Percentiles rank a stretch among this genome's conserved stretches.
phyloP scores from a whole-genome alignment of 1,140 invertebrate genomes.

The Drosophila tropicalis region DNA sequence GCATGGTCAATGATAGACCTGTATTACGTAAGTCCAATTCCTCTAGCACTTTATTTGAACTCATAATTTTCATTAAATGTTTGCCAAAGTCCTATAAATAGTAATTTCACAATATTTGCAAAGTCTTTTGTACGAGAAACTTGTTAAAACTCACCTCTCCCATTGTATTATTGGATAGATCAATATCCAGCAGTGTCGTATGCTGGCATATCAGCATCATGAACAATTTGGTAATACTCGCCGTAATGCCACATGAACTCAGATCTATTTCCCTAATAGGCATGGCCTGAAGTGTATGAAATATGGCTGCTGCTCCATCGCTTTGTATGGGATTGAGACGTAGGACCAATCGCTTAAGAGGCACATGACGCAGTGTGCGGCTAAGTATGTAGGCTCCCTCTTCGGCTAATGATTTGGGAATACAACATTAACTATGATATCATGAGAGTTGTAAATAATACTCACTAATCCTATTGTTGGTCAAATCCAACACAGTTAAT shows the following conservation, averaged over 20 bases:
- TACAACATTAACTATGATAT: not conserved
- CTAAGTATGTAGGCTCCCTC: constrained; percentile 77
- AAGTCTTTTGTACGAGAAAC: not conserved
- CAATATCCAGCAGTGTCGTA: constrained; percentile 57
- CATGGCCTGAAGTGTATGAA: constrained; percentile 64
- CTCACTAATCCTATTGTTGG: constrained; percentile 82
- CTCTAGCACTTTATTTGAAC: constrained; percentile 69
- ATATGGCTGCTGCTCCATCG: constrained; percentile 78
- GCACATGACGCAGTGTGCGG: constrained; percentile 56
- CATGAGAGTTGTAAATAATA: not conserved
- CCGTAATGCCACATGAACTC: constrained; percentile 63
- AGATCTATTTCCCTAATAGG: constrained; percentile 66
- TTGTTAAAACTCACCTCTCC: constrained; percentile 49
- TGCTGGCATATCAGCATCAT: constrained; percentile 74
- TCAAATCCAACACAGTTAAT: constrained; percentile 73
- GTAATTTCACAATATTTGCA: not conserved
- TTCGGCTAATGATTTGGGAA: constrained; percentile 47
- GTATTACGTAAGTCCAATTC: constrained; percentile 72
- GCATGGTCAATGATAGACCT: constrained; percentile 53
- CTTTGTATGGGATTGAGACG: constrained; percentile 79
- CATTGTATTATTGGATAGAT: constrained; percentile 73
- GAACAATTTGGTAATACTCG: constrained; percentile 71
- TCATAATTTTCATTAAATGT: constrained; percentile 67
- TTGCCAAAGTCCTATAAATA: constrained; percentile 64
- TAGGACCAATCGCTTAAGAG: constrained; percentile 61